These are phyloP conservation scores for Geococcyx californianus DNA, from an alignment of 2,113 vertebrate species.

Conservation along the genomic window DNA sequence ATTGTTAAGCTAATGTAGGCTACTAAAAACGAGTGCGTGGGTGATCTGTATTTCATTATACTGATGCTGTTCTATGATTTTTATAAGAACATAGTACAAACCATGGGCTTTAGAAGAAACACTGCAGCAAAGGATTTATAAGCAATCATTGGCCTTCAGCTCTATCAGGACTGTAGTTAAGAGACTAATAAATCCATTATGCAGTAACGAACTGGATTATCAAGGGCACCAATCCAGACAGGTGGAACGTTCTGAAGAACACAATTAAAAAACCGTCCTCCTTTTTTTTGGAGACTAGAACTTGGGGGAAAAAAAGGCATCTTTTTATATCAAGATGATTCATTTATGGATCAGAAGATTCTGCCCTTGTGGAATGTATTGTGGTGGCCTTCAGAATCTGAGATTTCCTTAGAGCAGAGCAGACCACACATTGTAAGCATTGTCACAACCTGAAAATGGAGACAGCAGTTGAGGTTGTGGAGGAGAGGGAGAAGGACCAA, in stretches of 20 bases:
- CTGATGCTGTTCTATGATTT: background rate
- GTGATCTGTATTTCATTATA: background rate
- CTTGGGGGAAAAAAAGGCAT: background rate
- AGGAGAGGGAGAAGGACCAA: background rate
- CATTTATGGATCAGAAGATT: background rate
- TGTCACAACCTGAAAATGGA: background rate
- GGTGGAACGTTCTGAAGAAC: background rate
- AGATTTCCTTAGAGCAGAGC: background rate
- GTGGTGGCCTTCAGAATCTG: background rate
- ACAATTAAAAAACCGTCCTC: background rate
- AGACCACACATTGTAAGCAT: background rate
- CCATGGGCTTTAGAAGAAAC: background rate
- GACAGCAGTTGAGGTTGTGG: background rate
- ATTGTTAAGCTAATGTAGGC: background rate
- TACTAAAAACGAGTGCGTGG: background rate
- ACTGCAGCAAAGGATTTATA: background rate
- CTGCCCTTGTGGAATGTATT: background rate
- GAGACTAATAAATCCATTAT: background rate
- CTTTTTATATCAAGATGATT: background rate
- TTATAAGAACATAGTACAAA: constrained; percentile 30
- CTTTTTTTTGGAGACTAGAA: background rate
- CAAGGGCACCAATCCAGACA: background rate
- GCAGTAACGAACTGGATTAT: background rate
- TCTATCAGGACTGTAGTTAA: background rate
- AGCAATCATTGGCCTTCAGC: background rate